A percentile compares a stretch with the other conserved stretches of the same genome.
These are phyloP conservation scores for Drosophila navojoa DNA, from an alignment of 1,140 invertebrate species.

Conservation along the genomic window DNA sequence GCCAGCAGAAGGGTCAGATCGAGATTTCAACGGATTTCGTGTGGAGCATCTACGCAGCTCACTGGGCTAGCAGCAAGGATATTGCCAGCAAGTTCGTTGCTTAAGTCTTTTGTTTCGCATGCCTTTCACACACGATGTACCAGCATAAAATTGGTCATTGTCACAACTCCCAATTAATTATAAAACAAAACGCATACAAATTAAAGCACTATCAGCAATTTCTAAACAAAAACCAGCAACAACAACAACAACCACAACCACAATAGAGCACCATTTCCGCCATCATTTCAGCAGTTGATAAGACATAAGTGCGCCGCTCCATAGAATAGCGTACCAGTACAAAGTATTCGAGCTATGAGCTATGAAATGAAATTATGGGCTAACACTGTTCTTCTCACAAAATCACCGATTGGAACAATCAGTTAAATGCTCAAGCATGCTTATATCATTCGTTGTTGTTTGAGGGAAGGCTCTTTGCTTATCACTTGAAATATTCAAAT, in stretches of 20 bases:
- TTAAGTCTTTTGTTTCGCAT: slow-evolving; percentile 68
- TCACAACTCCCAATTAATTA: slow-evolving; percentile 51
- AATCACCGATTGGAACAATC: slow-evolving; percentile 81
- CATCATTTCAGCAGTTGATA: slow-evolving; percentile 68
- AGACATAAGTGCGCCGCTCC: slow-evolving; percentile 38
- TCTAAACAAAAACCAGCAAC: slow-evolving; percentile 20
- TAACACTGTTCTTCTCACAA: slow-evolving; percentile 67
- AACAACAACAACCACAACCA: slow-evolving; percentile 36
- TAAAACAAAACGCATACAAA: slow-evolving; percentile 48
- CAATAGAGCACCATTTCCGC: slow-evolving; percentile 78
- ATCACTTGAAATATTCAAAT: slow-evolving; percentile 70
- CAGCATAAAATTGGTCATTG: slow-evolving; percentile 57
- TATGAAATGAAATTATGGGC: slow-evolving; percentile 42
- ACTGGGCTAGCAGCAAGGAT: slow-evolving; percentile 34
- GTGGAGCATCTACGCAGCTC: not conserved
- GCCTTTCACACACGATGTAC: slow-evolving; percentile 20
- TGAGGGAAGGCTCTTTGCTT: slow-evolving; percentile 42
- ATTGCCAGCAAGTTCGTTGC: slow-evolving; percentile 55
- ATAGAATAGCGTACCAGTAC: slow-evolving; percentile 34
- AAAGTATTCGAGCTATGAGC: slow-evolving; percentile 7
- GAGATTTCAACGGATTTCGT: slow-evolving; percentile 7
- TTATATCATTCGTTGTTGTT: slow-evolving; percentile 19
- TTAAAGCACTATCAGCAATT: slow-evolving; percentile 45
- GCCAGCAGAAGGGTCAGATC: slow-evolving; percentile 51
- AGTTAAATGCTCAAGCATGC: slow-evolving; percentile 60